Percentiles rank a stretch among this genome's conserved stretches.
Evolutionary conservation across 64 coral and sea anemone genomes (phyloP).

Genomic region (Montipora efflorescens): DNA sequence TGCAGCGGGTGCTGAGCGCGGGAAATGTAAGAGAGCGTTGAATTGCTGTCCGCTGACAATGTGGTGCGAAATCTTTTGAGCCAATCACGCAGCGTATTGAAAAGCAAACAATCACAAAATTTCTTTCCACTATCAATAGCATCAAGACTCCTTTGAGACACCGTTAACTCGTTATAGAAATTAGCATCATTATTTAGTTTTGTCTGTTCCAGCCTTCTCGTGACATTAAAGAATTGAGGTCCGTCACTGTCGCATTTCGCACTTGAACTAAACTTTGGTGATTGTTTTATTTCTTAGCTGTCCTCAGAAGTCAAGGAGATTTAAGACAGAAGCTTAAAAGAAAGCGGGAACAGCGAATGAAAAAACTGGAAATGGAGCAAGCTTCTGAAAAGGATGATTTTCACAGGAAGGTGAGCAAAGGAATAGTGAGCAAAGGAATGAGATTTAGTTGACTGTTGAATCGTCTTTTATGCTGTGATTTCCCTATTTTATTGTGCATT

Average conservation of each 20-base stretch:
- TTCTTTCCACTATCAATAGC: too few relatives aligned
- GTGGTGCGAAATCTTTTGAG: too few relatives aligned
- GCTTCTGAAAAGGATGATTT: constrained; percentile 89
- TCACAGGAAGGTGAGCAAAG: constrained; percentile 66
- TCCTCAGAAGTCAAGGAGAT: constrained; percentile 78
- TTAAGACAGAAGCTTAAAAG: constrained; percentile 67
- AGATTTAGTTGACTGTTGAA: too few relatives aligned
- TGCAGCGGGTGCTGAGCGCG: too few relatives aligned
- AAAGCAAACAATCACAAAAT: neutral
- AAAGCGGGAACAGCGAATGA: constrained; percentile 75
- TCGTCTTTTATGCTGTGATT: too few relatives aligned
- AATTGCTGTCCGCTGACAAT: too few relatives aligned
- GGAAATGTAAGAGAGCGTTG: too few relatives aligned
- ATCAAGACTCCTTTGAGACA: too few relatives aligned
- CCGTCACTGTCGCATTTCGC: neutral
- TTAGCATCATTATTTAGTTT: too few relatives aligned
- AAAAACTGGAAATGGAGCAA: constrained; percentile 71
- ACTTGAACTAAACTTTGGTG: neutral
- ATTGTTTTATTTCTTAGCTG: constrained; percentile 38
- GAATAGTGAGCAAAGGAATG: constrained; percentile 3
- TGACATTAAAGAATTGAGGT: neutral
- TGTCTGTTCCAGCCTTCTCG: neutral
- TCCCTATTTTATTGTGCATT: too few relatives aligned
- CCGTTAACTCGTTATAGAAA: too few relatives aligned
- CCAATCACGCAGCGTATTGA: neutral